Evolutionary conservation across 2,797 vertebrate genomes (phyloP).

Genomic region (Scolopax bukidnonensis): DNA sequence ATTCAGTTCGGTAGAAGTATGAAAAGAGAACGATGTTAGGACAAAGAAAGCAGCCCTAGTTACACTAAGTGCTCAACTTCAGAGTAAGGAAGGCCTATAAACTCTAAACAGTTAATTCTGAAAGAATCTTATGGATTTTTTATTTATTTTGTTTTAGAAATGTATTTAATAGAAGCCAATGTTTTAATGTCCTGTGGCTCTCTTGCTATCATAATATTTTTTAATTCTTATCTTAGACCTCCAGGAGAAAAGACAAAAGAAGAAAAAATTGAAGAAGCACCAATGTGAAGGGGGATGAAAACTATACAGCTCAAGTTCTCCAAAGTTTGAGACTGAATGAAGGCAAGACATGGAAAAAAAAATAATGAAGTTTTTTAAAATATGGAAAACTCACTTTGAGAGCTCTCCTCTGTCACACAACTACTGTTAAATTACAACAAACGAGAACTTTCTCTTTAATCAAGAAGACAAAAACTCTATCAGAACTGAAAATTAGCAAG

Average conservation of each 20-base stretch:
- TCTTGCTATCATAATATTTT: neutral
- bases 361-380: neutral
- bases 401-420: rapidly evolving
- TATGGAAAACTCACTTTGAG: neutral
- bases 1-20: neutral
- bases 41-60: neutral
- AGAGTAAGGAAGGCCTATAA: neutral
- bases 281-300: neutral
- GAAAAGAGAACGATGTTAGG: neutral
- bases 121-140: neutral
- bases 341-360: neutral
- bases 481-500: neutral
- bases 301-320: neutral
- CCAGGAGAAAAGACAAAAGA: neutral
- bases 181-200: neutral
- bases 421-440: neutral
- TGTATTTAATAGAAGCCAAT: neutral
- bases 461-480: neutral
- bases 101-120: neutral
- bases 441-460: neutral
- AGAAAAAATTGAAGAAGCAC: neutral
- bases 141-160: neutral
- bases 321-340: neutral
- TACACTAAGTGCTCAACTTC: neutral
- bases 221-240: neutral